Conservation (phyloP, 2,888 invertebrate genomes). For the Cantharis rufa region DNA sequence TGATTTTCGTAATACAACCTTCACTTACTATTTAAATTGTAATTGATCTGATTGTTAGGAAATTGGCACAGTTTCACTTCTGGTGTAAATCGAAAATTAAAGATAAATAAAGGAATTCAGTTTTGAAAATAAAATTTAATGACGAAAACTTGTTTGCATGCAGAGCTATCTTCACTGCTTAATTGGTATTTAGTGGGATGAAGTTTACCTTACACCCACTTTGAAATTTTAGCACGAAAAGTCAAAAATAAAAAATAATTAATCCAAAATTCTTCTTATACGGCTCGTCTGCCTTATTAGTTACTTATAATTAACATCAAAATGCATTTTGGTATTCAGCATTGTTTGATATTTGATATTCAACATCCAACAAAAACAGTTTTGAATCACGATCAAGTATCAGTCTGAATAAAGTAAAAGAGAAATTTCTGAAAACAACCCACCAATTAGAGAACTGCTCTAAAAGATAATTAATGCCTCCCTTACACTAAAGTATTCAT, state of each 20-base stretch:
- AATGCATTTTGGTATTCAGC: too few relatives aligned
- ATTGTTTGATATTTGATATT: too few relatives aligned
- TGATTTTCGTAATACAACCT: conserved; percentile 18
- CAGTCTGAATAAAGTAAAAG: too few relatives aligned
- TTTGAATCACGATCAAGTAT: too few relatives aligned
- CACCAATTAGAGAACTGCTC: too few relatives aligned
- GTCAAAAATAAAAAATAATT: not conserved
- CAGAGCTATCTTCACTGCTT: not conserved
- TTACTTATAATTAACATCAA: too few relatives aligned
- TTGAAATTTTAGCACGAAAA: not conserved
- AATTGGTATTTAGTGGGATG: not conserved
- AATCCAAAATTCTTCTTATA: not conserved
- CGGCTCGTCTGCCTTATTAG: too few relatives aligned
- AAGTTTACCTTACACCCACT: not conserved
- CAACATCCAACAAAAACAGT: too few relatives aligned
- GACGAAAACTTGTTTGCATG: not conserved
- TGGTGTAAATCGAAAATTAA: not conserved
- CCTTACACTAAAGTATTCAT: too few relatives aligned
- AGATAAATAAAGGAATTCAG: not conserved
- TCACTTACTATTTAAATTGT: conserved; percentile 9
- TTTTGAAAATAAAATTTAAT: not conserved
- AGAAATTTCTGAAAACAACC: too few relatives aligned
- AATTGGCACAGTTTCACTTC: not conserved
- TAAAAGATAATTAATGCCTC: too few relatives aligned
- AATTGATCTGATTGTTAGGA: not conserved